A percentile compares a stretch with the other conserved stretches of the same genome.
Evolutionary conservation across 2,113 vertebrate species (phyloP).

Genomic region (Agapornis roseicollis): DNA sequence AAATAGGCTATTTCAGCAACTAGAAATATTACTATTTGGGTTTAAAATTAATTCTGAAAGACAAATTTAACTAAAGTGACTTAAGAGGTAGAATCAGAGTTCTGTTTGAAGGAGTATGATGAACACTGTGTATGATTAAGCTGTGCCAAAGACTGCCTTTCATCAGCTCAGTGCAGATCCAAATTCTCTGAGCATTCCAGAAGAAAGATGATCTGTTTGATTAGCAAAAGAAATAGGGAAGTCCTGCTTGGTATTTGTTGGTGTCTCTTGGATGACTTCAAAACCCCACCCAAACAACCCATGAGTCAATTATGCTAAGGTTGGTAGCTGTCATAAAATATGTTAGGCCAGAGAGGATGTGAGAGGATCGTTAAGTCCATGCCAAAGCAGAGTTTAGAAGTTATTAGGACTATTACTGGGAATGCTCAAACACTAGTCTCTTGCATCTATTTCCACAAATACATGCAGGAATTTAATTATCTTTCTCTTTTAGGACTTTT

Average conservation of each 20-base stretch:
- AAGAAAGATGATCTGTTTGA: neutral
- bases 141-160: neutral
- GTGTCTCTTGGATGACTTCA: neutral
- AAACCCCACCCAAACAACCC: rapidly evolving
- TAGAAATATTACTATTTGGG: neutral
- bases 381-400: neutral
- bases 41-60: conserved; percentile 21
- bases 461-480: neutral
- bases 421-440: neutral
- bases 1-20: neutral
- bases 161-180: neutral
- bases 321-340: neutral
- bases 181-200: neutral
- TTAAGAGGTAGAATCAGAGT: neutral
- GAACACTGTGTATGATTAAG: rapidly evolving
- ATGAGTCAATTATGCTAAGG: neutral
- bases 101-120: neutral
- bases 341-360: neutral
- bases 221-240: neutral
- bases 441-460: neutral
- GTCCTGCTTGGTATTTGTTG: neutral
- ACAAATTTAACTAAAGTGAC: neutral
- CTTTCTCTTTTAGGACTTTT: neutral
- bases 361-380: neutral
- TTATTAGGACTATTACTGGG: neutral